Conservation (phyloP, 2,113 vertebrate genomes). For the Gobio gobio region DNA sequence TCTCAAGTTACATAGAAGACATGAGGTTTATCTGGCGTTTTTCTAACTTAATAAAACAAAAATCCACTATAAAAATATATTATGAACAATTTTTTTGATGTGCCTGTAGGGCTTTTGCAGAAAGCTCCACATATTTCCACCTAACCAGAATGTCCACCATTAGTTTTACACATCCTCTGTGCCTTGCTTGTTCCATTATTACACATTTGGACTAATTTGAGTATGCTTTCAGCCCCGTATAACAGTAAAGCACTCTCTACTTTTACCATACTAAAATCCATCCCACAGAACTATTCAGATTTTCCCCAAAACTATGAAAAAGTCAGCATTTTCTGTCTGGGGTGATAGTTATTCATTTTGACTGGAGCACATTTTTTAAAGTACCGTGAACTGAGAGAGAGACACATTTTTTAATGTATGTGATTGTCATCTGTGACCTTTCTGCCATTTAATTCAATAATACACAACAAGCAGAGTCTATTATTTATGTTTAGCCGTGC, state of each 20-base stretch:
- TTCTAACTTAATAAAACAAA: too few species aligned
- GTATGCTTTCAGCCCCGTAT: neutral
- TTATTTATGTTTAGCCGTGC: neutral
- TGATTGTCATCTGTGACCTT: neutral
- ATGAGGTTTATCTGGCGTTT: too few species aligned
- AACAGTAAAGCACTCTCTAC: constrained; percentile 1
- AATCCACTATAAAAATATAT: too few species aligned
- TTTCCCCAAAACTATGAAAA: neutral
- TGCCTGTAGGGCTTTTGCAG: neutral
- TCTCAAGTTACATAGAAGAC: too few species aligned
- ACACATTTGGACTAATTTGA: constrained; percentile 7
- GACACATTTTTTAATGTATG: neutral
- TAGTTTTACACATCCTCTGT: neutral
- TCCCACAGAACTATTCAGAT: neutral
- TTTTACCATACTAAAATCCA: neutral
- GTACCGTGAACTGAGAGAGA: neutral
- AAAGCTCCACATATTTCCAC: neutral
- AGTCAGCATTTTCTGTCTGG: neutral
- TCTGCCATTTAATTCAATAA: neutral
- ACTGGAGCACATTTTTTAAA: neutral
- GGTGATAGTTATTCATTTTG: neutral
- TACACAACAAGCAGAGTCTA: neutral
- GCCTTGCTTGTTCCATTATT: constrained; percentile 11
- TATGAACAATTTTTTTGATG: neutral
- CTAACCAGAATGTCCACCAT: neutral